Conservation (phyloP, 2,888 invertebrate species). For the Nysson spinosus region DNA sequence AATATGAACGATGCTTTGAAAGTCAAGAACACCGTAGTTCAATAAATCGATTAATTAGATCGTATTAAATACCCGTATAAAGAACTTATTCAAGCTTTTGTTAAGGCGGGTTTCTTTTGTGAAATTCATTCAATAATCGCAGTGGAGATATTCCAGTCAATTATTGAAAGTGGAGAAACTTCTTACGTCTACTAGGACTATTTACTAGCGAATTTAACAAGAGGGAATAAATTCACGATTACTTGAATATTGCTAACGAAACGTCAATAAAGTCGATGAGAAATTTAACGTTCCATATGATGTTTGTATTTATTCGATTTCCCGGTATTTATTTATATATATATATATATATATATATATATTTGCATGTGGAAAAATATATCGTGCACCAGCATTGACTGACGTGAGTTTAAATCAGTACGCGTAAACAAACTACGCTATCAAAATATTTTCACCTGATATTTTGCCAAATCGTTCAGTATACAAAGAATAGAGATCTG, state of each 20-base stretch:
- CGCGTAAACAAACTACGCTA: too few species aligned
- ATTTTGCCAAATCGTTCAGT: too few species aligned
- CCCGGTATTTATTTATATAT: conserved; percentile 34
- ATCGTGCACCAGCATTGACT: neutral
- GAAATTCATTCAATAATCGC: conserved; percentile 22
- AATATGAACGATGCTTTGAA: conserved; percentile 38
- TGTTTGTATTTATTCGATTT: conserved; percentile 32
- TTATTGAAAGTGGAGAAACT: conserved; percentile 5
- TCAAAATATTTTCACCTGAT: too few species aligned
- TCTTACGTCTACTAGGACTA: conserved; percentile 12
- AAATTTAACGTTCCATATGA: conserved; percentile 37
- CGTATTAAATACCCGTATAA: conserved; percentile 16
- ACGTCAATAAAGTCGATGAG: conserved; percentile 6
- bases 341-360: conserved; percentile 33
- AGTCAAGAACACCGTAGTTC: conserved; percentile 34
- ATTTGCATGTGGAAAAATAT: conserved; percentile 19
- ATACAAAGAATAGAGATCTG: too few species aligned
- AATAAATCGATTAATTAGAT: conserved; percentile 35
- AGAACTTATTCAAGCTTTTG: conserved; percentile 22
- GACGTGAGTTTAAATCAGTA: neutral
- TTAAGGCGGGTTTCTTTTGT: conserved; percentile 14
- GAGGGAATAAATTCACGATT: conserved; percentile 21
- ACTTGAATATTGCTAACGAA: neutral
- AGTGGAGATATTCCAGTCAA: conserved; percentile 32
- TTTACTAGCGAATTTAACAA: neutral